Evolutionary conservation across 2,888 invertebrate genomes (phyloP).

Genomic region (Drosophila koepferae): DNA sequence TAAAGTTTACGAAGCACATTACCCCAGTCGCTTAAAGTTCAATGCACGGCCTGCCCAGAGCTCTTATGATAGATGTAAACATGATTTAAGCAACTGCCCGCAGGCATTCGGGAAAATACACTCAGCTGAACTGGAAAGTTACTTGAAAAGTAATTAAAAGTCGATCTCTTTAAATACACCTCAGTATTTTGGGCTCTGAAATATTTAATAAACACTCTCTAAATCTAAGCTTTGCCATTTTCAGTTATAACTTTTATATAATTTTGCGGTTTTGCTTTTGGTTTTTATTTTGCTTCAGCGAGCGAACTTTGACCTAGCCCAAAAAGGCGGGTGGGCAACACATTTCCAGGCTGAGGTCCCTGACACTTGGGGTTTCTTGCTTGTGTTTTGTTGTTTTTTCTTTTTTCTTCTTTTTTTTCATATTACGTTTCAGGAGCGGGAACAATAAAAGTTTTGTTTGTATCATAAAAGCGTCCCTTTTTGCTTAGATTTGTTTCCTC

Average conservation of each 20-base stretch:
- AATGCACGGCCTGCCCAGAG: conserved; percentile 24
- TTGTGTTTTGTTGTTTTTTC: background rate
- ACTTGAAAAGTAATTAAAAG: conserved; percentile 29
- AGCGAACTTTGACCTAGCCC: conserved; percentile 51
- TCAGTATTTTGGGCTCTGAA: conserved; percentile 2
- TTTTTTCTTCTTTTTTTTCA: background rate
- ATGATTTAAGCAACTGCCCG: conserved; percentile 29
- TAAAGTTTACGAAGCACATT: conserved; percentile 12
- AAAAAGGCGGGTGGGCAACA: conserved; percentile 6
- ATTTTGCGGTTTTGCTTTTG: conserved; percentile 25
- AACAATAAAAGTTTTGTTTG: conserved; percentile 50
- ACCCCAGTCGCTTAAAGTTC: conserved; percentile 20
- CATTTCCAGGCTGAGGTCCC: conserved; percentile 23
- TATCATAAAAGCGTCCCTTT: conserved; percentile 43
- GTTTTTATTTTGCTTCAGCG: background rate
- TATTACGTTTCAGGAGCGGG: background rate
- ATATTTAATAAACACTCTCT: conserved; percentile 36
- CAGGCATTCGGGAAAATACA: background rate
- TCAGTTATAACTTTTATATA: conserved; percentile 14
- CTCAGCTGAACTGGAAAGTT: conserved; percentile 26
- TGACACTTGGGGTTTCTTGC: background rate
- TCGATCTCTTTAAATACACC: background rate
- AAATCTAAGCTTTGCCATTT: conserved; percentile 16
- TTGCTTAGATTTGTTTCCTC: conserved; percentile 50
- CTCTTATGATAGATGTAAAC: conserved; percentile 42